Base-by-base conservation (phyloP, 2,888 invertebrate species). In the Oligia fasciuncula region DNA sequence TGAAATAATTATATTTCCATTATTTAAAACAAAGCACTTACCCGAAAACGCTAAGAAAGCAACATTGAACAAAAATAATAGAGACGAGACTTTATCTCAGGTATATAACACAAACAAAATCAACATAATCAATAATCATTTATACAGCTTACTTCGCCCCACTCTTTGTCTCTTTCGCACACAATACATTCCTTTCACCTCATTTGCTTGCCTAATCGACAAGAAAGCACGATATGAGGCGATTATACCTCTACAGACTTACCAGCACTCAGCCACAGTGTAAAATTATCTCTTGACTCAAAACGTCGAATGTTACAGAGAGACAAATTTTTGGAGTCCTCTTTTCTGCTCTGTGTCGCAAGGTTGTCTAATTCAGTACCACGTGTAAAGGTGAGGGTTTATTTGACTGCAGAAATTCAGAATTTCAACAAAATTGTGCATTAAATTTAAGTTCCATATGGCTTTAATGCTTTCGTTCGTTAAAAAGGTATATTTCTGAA, bases 161-260 rank as follows among this genome's bases (percentile, higher is more conserved):
- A 85, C 76, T 76, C 87, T 87, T 91, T 92, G 89, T 92, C 93
- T 91, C 92, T 91, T 90, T 92, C 91, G 90, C 92, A 90, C 92
- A 92, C 92, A 92, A 93, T 92, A 92, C 93, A 91, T 91, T 89
- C 89, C 88, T 86, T 91, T 89, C 94, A 91, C 91, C 91, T 94
- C 95, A 95, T 95, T 95, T 94, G 93, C 88, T 87, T 85, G 91
- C 89, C 91, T 93, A 94, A 95, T 95, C 93, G 95, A 90, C 91
- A 87, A 93, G 94, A 95, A 95, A 93, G 90, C 89, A 88, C 92
- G 95, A 95, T 95, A 94, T 93, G 92, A 91, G 92, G 90, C 91
- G 93, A 93, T 92, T 92, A 91, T 89, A 85, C 90, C 86, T 81
- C 76, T 88, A 83, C 89, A 91, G 73, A 89, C 77, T 82, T 82